phyloP scores from a whole-genome alignment of 2,113 vertebrate species.

The Recurvirostra avosetta region DNA sequence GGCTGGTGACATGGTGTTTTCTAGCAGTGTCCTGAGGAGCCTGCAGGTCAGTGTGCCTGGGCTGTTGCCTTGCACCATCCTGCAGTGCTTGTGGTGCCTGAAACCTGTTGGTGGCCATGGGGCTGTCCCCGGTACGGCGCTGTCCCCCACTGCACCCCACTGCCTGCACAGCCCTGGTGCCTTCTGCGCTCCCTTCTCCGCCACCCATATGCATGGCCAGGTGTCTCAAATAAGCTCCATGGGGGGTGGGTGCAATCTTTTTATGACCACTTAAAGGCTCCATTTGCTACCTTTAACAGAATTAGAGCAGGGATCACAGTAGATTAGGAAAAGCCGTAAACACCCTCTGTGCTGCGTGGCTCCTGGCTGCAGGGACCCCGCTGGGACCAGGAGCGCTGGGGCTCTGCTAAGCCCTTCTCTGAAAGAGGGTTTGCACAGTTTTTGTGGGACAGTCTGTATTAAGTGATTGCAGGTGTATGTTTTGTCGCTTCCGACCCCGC shows the following conservation, averaged over 20 bases:
- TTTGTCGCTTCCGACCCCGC: background rate
- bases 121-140: background rate
- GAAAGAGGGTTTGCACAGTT: background rate
- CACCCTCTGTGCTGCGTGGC: background rate
- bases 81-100: background rate
- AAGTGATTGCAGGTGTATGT: background rate
- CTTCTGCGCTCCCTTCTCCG: background rate
- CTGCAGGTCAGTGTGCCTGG: background rate
- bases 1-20: background rate
- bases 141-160: background rate
- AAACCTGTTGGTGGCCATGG: background rate
- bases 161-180: too few species aligned
- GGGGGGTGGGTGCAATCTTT: background rate
- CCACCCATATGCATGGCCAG: background rate
- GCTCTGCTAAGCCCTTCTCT: background rate
- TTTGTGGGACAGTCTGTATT: background rate
- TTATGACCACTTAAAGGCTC: slow-evolving; percentile 17
- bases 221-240: background rate
- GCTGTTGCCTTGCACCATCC: background rate
- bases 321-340: background rate
- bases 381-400: background rate
- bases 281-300: background rate
- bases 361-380: rapidly evolving
- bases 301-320: background rate
- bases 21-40: rapidly evolving